Conservation (phyloP, 64 coral and sea anemone species). For the Porites australiensis region DNA sequence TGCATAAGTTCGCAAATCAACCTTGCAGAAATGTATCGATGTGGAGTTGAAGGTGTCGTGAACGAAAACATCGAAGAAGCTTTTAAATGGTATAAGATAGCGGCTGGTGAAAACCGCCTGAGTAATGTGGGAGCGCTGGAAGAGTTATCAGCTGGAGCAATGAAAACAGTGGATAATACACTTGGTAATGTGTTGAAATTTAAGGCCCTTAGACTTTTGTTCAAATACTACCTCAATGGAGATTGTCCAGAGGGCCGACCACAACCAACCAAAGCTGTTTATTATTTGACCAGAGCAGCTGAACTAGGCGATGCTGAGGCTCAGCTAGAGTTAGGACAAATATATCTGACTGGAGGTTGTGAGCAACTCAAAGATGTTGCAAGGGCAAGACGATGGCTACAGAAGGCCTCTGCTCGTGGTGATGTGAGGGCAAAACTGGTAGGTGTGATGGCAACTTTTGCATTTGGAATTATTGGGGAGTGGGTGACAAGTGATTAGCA, state of each 20-base stretch:
- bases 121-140: background rate
- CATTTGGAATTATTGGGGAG: no score
- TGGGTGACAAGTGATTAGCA: no score
- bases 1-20: background rate
- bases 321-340: slow-evolving; percentile 72
- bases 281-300: slow-evolving; percentile 82
- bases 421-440: slow-evolving; percentile 39
- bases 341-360: slow-evolving; percentile 63
- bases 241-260: slow-evolving; percentile 42
- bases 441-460: background rate
- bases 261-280: slow-evolving; percentile 71
- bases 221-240: slow-evolving; percentile 37
- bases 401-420: slow-evolving; percentile 63
- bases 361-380: slow-evolving; percentile 35
- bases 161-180: background rate
- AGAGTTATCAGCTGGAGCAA: background rate
- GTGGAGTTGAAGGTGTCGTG: slow-evolving; percentile 70
- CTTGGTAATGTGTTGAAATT: background rate
- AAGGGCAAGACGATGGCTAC: slow-evolving; percentile 62
- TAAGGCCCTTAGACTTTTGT: slow-evolving; percentile 23
- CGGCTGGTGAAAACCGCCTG: slow-evolving; percentile 68
- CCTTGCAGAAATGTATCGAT: no score
- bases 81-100: slow-evolving; percentile 53
- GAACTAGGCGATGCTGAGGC: slow-evolving; percentile 54
- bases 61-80: slow-evolving; percentile 59